Percentiles rank a stretch among this genome's conserved stretches.
These are phyloP conservation scores for Eretmocerus hayati DNA, from an alignment of 2,888 invertebrate species.

Conservation along the genomic window DNA sequence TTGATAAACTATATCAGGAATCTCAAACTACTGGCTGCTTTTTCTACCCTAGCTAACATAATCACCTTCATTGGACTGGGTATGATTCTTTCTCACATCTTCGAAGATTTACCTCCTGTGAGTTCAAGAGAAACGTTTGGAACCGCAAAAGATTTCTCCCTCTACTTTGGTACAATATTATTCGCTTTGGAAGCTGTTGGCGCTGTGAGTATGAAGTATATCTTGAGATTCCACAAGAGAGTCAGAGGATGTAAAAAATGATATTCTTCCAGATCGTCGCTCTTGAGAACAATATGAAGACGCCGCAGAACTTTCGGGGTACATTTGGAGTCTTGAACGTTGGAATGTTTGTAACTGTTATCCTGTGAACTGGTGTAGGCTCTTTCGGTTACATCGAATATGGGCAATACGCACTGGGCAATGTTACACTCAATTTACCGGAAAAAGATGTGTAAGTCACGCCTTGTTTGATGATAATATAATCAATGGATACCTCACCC, in stretches of 20 bases:
- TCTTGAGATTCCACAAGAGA: neutral
- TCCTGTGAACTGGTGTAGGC: slow-evolving; percentile 71
- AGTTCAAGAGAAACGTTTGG: slow-evolving; percentile 50
- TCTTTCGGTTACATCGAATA: slow-evolving; percentile 81
- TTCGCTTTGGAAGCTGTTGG: slow-evolving; percentile 83
- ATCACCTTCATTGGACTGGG: slow-evolving; percentile 70
- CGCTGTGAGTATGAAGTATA: slow-evolving; percentile 57
- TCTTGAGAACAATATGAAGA: slow-evolving; percentile 84
- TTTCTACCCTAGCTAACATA: slow-evolving; percentile 75
- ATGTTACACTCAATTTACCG: slow-evolving; percentile 79
- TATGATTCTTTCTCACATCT: slow-evolving; percentile 66
- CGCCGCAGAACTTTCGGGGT: slow-evolving; percentile 70
- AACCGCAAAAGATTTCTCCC: slow-evolving; percentile 56
- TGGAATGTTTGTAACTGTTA: slow-evolving; percentile 70
- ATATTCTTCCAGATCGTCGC: slow-evolving; percentile 69
- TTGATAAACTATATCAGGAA: slow-evolving; percentile 67
- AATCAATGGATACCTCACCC: too few species aligned
- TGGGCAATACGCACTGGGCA: slow-evolving; percentile 61
- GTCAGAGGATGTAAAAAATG: too few species aligned
- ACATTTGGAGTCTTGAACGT: slow-evolving; percentile 73
- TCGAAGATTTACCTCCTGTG: slow-evolving; percentile 56
- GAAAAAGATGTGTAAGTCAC: slow-evolving; percentile 49
- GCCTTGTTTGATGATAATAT: too few species aligned
- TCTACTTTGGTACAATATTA: slow-evolving; percentile 78
- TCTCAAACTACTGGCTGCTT: slow-evolving; percentile 73